These are phyloP conservation scores for Bimastos eiseni DNA, from an alignment of 2,888 invertebrate species.

Conservation along the genomic window DNA sequence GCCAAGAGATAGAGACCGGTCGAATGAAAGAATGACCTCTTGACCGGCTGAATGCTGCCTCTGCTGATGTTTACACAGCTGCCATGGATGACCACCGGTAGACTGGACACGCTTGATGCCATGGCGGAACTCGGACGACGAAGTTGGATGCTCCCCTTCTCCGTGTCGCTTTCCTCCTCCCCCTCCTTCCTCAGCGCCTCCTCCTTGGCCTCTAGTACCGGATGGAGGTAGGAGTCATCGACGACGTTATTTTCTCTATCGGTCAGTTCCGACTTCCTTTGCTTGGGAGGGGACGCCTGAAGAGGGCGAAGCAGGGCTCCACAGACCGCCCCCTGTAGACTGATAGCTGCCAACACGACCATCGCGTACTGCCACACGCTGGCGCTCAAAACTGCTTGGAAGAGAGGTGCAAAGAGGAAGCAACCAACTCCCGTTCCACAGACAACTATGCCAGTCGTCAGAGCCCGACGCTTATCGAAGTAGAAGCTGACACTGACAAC, in stretches of 20 bases:
- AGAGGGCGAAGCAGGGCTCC: conserved; percentile 85
- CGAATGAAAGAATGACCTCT: background rate
- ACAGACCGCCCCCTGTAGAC: conserved; percentile 76
- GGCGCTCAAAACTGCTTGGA: conserved; percentile 67
- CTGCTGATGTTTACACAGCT: background rate
- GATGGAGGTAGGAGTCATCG: background rate
- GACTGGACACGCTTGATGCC: background rate
- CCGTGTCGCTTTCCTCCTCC: background rate
- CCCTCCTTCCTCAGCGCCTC: conserved; percentile 54
- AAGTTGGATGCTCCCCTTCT: background rate
- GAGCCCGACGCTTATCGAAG: conserved; percentile 90
- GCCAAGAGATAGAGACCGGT: conserved; percentile 8
- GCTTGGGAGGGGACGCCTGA: conserved; percentile 50
- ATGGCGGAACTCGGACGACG: background rate
- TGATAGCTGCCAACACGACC: conserved; percentile 72
- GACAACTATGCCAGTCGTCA: conserved; percentile 92
- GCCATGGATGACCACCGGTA: conserved; percentile 1
- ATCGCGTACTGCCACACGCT: conserved; percentile 79
- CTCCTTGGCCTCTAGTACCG: conserved; percentile 49
- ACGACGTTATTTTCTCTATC: background rate
- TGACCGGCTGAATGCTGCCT: background rate
- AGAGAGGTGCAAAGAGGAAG: conserved; percentile 78
- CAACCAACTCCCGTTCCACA: conserved; percentile 96
- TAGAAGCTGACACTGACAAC: conserved; percentile 79
- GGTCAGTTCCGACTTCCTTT: background rate